phyloP scores from a whole-genome alignment of 2,888 invertebrate genomes.

The Oligia fasciuncula region DNA sequence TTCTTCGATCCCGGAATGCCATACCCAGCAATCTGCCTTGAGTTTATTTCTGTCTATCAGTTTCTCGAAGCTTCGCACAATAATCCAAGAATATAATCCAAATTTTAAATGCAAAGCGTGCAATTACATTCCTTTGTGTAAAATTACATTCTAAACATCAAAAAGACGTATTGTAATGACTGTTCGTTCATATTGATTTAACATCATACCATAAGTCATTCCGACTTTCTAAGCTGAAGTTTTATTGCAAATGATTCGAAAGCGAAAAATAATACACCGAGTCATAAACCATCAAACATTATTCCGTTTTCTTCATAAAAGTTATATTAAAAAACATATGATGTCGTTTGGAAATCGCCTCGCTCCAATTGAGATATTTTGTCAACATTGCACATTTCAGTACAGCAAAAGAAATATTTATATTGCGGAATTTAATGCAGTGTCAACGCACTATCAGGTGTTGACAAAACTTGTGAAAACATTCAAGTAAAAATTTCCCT shows the following conservation, averaged over 20 bases:
- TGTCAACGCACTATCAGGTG: conserved; percentile 35
- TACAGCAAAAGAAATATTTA: conserved; percentile 43
- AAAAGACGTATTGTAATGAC: conserved; percentile 25
- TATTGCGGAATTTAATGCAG: conserved; percentile 54
- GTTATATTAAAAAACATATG: conserved; percentile 34
- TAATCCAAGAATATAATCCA: conserved; percentile 44
- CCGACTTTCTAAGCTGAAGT: conserved; percentile 51
- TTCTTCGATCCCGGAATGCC: conserved; percentile 72
- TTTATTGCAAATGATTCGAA: conserved; percentile 63
- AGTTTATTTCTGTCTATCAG: conserved; percentile 69
- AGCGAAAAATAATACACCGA: conserved; percentile 27
- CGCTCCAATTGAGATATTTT: conserved; percentile 68
- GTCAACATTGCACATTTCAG: conserved; percentile 51
- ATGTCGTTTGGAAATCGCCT: conserved; percentile 62
- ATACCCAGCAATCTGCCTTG: conserved; percentile 63
- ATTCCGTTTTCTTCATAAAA: conserved; percentile 22
- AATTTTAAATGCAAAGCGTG: conserved; percentile 20
- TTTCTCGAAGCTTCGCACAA: conserved; percentile 50
- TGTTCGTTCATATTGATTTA: conserved; percentile 34
- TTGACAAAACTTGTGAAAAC: conserved; percentile 54
- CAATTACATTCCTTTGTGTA: conserved; percentile 23
- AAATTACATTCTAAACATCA: conserved; percentile 34
- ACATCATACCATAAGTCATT: conserved; percentile 34
- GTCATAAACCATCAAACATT: conserved; percentile 31
- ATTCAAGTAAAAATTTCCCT: conserved; percentile 61